phyloP scores from a whole-genome alignment of 2,113 vertebrate species.

The Microtus montanus region DNA sequence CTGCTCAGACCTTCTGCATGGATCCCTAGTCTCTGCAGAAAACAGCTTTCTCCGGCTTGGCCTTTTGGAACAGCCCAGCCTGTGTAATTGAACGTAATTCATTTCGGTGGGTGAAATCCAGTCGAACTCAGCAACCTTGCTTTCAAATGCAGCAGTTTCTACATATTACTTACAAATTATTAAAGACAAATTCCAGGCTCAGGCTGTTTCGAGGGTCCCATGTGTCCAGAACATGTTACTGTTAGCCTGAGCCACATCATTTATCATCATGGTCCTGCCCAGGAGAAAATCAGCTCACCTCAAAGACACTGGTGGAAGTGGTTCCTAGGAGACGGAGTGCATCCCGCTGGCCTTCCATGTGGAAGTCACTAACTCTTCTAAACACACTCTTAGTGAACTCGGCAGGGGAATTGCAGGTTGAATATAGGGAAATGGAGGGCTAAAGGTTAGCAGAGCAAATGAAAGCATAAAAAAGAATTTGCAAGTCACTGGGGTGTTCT shows the following conservation, averaged over 20 bases:
- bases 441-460: not conserved
- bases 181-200: not conserved
- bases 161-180: not conserved
- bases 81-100: not conserved
- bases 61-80: not conserved
- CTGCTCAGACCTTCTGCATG: not conserved
- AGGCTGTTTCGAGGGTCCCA: not conserved
- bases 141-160: conserved; percentile 7
- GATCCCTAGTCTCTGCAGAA: not conserved
- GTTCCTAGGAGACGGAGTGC: no score
- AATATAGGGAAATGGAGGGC: not conserved
- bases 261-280: not conserved
- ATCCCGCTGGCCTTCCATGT: not conserved
- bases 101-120: not conserved
- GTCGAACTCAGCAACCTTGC: not conserved
- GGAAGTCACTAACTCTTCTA: not conserved
- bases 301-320: not conserved
- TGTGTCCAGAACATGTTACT: not conserved
- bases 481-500: not conserved
- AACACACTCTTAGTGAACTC: not conserved
- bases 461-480: not conserved
- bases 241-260: not conserved
- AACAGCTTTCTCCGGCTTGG: not conserved
- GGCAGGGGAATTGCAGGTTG: not conserved
- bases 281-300: not conserved